Evolutionary conservation across 2,113 vertebrate genomes (phyloP).

Genomic region (Anarhynchus alexandrinus): DNA sequence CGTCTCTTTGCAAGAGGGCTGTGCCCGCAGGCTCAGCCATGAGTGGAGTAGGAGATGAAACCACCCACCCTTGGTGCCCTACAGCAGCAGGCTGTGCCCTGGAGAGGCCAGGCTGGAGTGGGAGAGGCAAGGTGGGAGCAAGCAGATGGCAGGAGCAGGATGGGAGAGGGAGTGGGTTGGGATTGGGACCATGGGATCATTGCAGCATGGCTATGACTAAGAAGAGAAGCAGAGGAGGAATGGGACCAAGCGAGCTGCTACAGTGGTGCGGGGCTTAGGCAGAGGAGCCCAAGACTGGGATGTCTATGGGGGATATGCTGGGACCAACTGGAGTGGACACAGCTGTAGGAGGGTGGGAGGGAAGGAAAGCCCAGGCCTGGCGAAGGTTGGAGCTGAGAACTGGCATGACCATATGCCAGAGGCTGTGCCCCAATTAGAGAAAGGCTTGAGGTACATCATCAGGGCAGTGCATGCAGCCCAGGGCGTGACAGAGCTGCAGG

Average conservation of each 20-base stretch:
- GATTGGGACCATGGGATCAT: not conserved
- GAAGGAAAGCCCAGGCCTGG: not conserved
- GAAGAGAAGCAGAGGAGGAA: not conserved
- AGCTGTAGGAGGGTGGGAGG: not conserved
- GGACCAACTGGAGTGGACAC: not conserved
- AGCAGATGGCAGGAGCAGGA: not conserved
- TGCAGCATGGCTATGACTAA: not conserved
- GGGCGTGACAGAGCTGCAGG: not conserved
- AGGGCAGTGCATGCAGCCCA: not conserved
- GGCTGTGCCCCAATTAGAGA: not conserved
- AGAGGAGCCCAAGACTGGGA: not conserved
- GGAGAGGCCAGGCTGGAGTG: not conserved
- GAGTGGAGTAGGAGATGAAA: not conserved
- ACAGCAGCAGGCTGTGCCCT: not conserved
- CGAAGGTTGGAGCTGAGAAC: not conserved
- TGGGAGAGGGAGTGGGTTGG: not conserved
- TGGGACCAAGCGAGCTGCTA: not conserved
- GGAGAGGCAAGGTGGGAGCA: not conserved
- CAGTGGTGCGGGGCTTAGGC: not conserved
- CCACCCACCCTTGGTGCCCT: not conserved
- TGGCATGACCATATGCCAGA: not conserved
- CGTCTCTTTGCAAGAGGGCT: accelerated
- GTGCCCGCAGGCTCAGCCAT: not conserved
- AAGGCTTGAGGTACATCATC: not conserved
- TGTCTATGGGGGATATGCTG: not conserved